Conservation (phyloP, 1,140 invertebrate species). For the Pararge aegeria region DNA sequence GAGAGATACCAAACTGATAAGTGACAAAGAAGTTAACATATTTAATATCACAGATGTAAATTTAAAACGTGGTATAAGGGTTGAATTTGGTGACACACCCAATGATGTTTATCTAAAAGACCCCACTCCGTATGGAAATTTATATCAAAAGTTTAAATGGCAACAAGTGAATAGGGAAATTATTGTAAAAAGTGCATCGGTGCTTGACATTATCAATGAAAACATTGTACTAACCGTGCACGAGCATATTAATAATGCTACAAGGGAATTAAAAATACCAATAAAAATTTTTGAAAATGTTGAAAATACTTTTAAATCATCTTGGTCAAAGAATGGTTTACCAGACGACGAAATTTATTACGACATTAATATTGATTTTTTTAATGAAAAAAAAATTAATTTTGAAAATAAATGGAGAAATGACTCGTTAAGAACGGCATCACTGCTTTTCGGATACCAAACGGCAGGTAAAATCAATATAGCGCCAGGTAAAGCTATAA, state of each 20-base stretch:
- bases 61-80: slow-evolving; percentile 41
- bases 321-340: slow-evolving; percentile 39
- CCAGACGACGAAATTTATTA: slow-evolving; percentile 38
- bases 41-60: slow-evolving; percentile 51
- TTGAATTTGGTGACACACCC: slow-evolving; percentile 47
- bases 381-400: slow-evolving; percentile 24
- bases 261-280: slow-evolving; percentile 26
- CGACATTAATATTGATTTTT: slow-evolving; percentile 32
- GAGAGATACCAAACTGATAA: slow-evolving; percentile 41
- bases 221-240: slow-evolving; percentile 37
- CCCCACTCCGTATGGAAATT: slow-evolving; percentile 47
- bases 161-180: slow-evolving; percentile 35
- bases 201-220: slow-evolving; percentile 33
- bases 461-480: slow-evolving; percentile 37
- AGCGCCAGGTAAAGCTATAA: slow-evolving; percentile 31
- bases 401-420: slow-evolving; percentile 44
- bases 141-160: slow-evolving; percentile 52
- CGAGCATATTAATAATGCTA: slow-evolving; percentile 45
- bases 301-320: slow-evolving; percentile 38
- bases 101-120: slow-evolving; percentile 50
- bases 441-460: slow-evolving; percentile 31
- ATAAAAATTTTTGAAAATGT: slow-evolving; percentile 22
- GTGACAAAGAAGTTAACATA: slow-evolving; percentile 40
- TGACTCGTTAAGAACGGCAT: slow-evolving; percentile 27
- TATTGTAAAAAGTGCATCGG: slow-evolving; percentile 28